A percentile compares a stretch with the other conserved stretches of the same genome.
phyloP scores from a whole-genome alignment of 2,888 invertebrate species.

The Cosmorhoe ocellata region DNA sequence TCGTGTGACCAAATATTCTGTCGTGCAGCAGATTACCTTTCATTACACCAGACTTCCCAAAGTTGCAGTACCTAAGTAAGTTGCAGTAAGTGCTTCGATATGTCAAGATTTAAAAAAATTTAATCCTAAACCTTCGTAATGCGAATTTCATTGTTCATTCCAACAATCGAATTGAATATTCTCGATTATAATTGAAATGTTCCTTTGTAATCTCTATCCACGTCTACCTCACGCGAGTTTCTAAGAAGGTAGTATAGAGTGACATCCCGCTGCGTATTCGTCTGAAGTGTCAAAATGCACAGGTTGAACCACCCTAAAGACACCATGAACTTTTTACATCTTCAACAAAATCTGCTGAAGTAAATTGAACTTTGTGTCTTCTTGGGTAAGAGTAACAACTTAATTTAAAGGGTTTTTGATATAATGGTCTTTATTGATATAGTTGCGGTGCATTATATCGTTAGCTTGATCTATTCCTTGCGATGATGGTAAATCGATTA shows the following conservation, averaged over 20 bases:
- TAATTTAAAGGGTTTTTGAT: not conserved
- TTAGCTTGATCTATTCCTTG: slow-evolving; percentile 60
- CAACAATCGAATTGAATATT: slow-evolving; percentile 17
- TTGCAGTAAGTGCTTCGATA: too few relatives aligned
- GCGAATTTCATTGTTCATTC: slow-evolving; percentile 21
- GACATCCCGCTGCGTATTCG: slow-evolving; percentile 74
- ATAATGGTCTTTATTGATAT: slow-evolving; percentile 29
- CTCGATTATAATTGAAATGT: slow-evolving; percentile 63
- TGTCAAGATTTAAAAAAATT: too few relatives aligned
- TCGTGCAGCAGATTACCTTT: too few relatives aligned
- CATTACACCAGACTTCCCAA: too few relatives aligned
- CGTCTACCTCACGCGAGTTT: slow-evolving; percentile 67
- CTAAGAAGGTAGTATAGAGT: slow-evolving; percentile 69
- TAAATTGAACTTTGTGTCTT: slow-evolving; percentile 12
- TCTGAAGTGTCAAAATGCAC: slow-evolving; percentile 80
- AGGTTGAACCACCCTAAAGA: slow-evolving; percentile 61
- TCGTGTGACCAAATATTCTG: too few relatives aligned
- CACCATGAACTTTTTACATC: slow-evolving; percentile 10
- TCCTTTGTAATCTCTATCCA: slow-evolving; percentile 62
- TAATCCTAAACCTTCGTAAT: slow-evolving; percentile 1
- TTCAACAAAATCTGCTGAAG: not conserved
- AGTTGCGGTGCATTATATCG: slow-evolving; percentile 63
- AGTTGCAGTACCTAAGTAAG: too few relatives aligned
- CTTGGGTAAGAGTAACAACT: slow-evolving; percentile 1
- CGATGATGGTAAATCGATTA: slow-evolving; percentile 55